Conservation (phyloP, 2,113 vertebrate genomes). For the Eublepharis macularius region DNA sequence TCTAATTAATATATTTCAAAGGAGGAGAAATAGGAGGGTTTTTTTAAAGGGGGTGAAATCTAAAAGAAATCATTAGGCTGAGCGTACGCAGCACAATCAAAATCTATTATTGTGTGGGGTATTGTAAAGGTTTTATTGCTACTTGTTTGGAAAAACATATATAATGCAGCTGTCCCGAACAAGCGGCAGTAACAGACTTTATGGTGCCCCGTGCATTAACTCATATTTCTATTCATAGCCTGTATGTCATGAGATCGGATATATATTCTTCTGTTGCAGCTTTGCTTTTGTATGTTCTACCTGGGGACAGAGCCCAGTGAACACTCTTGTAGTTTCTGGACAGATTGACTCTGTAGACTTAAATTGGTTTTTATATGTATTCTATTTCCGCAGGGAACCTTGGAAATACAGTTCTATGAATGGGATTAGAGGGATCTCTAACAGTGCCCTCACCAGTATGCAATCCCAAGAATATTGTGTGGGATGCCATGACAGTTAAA, state of each 20-base stretch:
- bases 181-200: slow-evolving; percentile 26
- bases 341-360: background rate
- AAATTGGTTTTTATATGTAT: background rate
- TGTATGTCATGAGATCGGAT: background rate
- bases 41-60: background rate
- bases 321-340: background rate
- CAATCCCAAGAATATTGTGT: background rate
- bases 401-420: background rate
- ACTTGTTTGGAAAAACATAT: background rate
- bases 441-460: background rate
- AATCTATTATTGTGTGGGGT: background rate
- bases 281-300: background rate
- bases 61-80: background rate
- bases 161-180: slow-evolving; percentile 25
- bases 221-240: background rate
- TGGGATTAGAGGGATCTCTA: background rate
- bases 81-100: background rate
- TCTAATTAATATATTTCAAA: slow-evolving; percentile 4
- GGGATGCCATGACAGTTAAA: background rate
- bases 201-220: background rate
- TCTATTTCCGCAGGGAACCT: background rate
- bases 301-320: background rate
- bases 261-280: background rate
- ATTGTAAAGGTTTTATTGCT: background rate
- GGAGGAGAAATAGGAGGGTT: background rate